Percentiles rank a stretch among this genome's conserved stretches.
Evolutionary conservation across 2,888 invertebrate species (phyloP).

Genomic region (Allygus modestus): DNA sequence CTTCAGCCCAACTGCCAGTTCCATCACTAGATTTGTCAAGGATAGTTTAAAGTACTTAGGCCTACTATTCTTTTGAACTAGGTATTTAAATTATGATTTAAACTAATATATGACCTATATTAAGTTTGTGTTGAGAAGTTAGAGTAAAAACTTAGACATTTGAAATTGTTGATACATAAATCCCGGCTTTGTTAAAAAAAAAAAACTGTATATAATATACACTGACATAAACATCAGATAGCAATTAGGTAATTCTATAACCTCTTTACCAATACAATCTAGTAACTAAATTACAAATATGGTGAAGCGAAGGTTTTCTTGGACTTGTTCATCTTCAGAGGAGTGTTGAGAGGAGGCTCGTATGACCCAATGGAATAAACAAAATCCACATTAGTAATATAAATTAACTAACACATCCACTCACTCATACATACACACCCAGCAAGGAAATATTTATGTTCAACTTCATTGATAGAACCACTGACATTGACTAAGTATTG

Average conservation of each 20-base stretch:
- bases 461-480: constrained; percentile 1
- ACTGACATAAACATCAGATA: too few species aligned
- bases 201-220: too few species aligned
- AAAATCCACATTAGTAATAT: constrained; percentile 56
- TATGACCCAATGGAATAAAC: constrained; percentile 45
- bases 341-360: not conserved
- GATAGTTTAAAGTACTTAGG: too few species aligned
- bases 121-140: too few species aligned
- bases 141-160: too few species aligned
- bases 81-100: too few species aligned
- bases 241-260: not conserved
- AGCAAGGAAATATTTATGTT: constrained; percentile 23
- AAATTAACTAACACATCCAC: constrained; percentile 72
- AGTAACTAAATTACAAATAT: constrained; percentile 16
- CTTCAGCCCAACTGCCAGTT: too few species aligned
- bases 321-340: constrained; percentile 4
- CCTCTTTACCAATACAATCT: not conserved
- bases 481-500: constrained; percentile 20
- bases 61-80: too few species aligned
- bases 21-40: too few species aligned
- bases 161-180: too few species aligned
- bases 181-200: too few species aligned
- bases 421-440: constrained; percentile 73
- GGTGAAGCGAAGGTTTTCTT: constrained; percentile 22
- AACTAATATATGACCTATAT: too few species aligned